Base-by-base conservation (phyloP, 2,113 vertebrate species). In the Psammodynastes pulverulentus region DNA sequence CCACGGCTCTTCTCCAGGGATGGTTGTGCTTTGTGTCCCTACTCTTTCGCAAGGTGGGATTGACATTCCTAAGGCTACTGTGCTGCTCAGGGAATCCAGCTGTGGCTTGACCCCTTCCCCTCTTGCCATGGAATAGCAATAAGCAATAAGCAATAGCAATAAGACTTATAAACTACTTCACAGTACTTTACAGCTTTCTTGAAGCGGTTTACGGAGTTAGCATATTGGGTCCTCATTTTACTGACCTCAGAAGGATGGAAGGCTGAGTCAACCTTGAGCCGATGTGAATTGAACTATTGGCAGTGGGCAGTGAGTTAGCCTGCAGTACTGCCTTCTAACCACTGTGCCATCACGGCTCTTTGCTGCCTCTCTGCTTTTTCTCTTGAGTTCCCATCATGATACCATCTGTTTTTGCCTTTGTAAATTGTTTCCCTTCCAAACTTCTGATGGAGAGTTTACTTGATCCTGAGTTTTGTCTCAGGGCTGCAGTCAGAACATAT, bases 1-100 rank as follows among this genome's bases (percentile, higher is more conserved):
- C 24, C 24, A 1, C 9, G 54, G 54, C 52, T 56, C 23, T 56
- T 56, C 23, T 9, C 23, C 54, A 26, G 3, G 54, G 91, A 94
- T 93, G 93, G 93, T 93, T 96, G 94, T 95, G 92, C 93, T 95
- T 96, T 95, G 95, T 96, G 86, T 24, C 89, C 34, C 90, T 51
- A 15, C 46, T 95, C 85, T 90, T 43, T 90, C 3, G 79, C 84
- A 45, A 95, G 92, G 95, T 95, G 94, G 90, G 46, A 26, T 84
- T 94, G 46, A 88, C 92, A 62, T 94, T 92, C 39, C 54, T 89
- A 88, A 92, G 90, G 88, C 91, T 93, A 91, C 88, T n/a, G 49
- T 89, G 86, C 89, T 21, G 84, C 2, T 0, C 12, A 86, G 88
- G 48, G 39, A 92, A 49, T 95, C 72, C 45, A 93, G 2, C 84